Evolutionary conservation across 2,113 vertebrate species (phyloP).

Genomic region (Ptychochromis oligacanthus): DNA sequence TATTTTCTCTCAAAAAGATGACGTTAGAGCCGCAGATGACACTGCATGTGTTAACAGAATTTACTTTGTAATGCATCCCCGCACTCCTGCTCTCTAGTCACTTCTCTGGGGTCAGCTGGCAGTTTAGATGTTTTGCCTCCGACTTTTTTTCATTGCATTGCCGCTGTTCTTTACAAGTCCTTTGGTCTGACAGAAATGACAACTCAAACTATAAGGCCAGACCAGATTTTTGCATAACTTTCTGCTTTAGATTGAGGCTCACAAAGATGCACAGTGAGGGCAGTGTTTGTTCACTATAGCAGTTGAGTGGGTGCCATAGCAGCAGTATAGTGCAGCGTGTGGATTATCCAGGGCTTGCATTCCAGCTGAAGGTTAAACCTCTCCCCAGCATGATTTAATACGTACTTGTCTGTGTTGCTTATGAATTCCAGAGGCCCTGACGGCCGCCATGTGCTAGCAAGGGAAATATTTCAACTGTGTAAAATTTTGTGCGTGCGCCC

Average conservation of each 20-base stretch:
- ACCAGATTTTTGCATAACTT: not conserved
- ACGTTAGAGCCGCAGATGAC: no score
- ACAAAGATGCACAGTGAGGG: not conserved
- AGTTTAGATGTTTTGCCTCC: no score
- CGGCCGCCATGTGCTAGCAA: constrained; percentile 51
- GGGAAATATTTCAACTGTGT: constrained; percentile 63
- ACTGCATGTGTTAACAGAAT: not conserved
- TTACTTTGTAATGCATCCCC: not conserved
- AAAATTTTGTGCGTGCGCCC: not conserved
- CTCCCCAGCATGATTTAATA: constrained; percentile 71
- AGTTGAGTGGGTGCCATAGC: constrained; percentile 22
- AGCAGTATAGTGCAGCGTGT: constrained; percentile 44
- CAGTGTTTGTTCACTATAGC: constrained; percentile 1
- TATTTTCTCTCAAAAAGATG: no score
- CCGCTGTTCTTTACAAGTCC: not conserved
- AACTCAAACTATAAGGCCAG: not conserved
- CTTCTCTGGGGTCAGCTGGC: not conserved
- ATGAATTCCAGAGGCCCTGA: constrained; percentile 71
- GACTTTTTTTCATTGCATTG: not conserved
- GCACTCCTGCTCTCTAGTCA: not conserved
- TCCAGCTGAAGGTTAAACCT: constrained; percentile 73
- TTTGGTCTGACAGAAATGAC: not conserved
- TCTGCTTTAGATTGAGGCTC: not conserved
- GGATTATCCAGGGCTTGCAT: constrained; percentile 66
- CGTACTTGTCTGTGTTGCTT: constrained; percentile 68